Base-by-base conservation (phyloP, 2,113 vertebrate genomes). In the Arenaria interpres region DNA sequence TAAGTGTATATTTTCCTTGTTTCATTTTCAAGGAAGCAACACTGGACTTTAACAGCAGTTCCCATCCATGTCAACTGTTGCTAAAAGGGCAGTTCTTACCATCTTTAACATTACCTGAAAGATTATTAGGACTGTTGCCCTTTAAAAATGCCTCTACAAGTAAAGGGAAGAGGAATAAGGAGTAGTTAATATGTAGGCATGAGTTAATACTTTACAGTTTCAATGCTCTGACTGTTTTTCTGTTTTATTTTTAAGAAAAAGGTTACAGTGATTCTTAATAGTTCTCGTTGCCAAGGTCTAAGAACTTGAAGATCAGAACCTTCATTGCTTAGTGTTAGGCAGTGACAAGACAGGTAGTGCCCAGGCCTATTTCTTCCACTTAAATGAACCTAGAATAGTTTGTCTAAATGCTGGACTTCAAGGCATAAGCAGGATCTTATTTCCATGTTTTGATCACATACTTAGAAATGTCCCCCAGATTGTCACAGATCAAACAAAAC, bases 171-270 rank as follows among this genome's bases (percentile, higher is more conserved):
- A 74, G 51, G 30, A 86, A 73, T 80, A 86, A 83, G 28, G 12
- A 20, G 30, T 54, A 67, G 64, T 89, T 90, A 84, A 57, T 81
- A 54, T 35, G 18, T 84, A 93, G 90, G 32, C 0, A 0, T 50
- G 46, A 81, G 50, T 86, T 96, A 92, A 86, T 77, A 77, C 57
- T 73, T 88, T 12, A 85, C 62, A 53, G 18, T 83, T 95, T 85
- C 37, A 24, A 11, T 68, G 68, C 30, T 94, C 78, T 79, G 20
- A 64, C 45, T 62, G 25, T 88, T 91, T 93, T 69, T 53, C 21
- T 8, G 33, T 85, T 90, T 93, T 79, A 48, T 57, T 45, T 88
- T 66, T 66, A 45, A 79, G 60, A 69, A 95, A 95, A 91, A 96
- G 35, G 39, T 90, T 93, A 69, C 83, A 89, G 32, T 74, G 33